phyloP scores from a whole-genome alignment of 2,113 vertebrate species.

The Erythrolamprus reginae region DNA sequence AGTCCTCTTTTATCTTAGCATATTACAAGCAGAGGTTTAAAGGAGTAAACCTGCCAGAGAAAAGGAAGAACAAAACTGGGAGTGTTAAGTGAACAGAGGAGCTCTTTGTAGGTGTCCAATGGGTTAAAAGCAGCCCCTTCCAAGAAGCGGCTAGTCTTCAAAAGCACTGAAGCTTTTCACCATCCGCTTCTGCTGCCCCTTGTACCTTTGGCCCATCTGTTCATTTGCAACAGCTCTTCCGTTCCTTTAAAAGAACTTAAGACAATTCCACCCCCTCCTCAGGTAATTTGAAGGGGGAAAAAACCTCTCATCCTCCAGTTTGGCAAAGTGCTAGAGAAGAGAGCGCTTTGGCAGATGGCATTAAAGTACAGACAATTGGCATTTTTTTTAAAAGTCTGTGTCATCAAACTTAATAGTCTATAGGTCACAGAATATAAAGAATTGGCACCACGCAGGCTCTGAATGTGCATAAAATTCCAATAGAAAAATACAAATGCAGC shows the following conservation, averaged over 20 bases:
- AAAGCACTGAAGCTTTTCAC: not conserved
- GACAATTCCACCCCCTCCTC: not conserved
- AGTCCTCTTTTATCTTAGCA: not conserved
- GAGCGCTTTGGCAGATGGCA: constrained; percentile 16
- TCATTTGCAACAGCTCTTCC: not conserved
- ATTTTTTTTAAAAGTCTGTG: constrained; percentile 31
- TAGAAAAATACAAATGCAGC: constrained; percentile 21
- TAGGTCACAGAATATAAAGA: constrained; percentile 40
- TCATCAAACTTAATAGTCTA: constrained; percentile 32
- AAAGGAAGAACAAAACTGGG: not conserved
- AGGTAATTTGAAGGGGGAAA: not conserved
- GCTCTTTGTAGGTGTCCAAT: not conserved
- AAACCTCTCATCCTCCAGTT: not conserved
- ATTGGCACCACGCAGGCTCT: not conserved
- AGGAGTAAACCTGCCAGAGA: not conserved
- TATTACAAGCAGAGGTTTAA: constrained; percentile 2
- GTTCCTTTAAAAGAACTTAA: not conserved
- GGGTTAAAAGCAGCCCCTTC: not conserved
- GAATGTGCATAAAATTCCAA: constrained; percentile 32
- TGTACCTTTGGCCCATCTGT: not conserved
- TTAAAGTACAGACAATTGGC: not conserved
- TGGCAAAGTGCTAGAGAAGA: constrained; percentile 22
- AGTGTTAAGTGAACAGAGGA: not conserved
- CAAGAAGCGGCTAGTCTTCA: not conserved
- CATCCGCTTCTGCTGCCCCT: not conserved